Evolutionary conservation across 2,888 invertebrate species (phyloP).

Genomic region (Molorchus minor): DNA sequence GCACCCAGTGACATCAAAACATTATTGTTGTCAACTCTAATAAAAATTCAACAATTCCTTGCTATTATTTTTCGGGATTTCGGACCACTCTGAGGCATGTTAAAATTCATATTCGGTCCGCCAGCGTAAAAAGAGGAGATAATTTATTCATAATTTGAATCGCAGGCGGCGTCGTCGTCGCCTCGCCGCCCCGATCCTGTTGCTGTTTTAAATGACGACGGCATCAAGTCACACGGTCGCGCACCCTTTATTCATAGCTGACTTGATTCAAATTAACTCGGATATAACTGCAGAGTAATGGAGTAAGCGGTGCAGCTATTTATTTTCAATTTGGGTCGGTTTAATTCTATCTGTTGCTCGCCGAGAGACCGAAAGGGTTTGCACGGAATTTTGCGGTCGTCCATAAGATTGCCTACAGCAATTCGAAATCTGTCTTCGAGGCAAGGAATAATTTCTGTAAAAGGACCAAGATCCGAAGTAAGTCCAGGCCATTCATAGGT

Average conservation of each 20-base stretch:
- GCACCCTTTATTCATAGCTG: constrained; percentile 16
- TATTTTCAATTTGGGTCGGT: constrained; percentile 20
- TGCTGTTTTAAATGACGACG: constrained; percentile 4
- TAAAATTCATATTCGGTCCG: constrained; percentile 19
- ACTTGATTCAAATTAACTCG: constrained; percentile 25
- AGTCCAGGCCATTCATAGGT: too few relatives aligned
- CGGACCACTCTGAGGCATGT: too few relatives aligned
- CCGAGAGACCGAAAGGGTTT: constrained; percentile 11
- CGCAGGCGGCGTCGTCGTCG: constrained; percentile 10
- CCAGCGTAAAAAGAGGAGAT: constrained; percentile 17
- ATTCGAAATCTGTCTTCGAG: background rate
- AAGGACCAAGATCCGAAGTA: too few relatives aligned
- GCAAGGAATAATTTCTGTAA: too few relatives aligned
- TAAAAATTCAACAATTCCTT: too few relatives aligned
- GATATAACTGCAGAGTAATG: constrained; percentile 24
- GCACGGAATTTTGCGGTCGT: background rate
- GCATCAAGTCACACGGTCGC: constrained; percentile 15
- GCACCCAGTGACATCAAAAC: too few relatives aligned
- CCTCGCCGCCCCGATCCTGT: constrained; percentile 11
- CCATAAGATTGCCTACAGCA: constrained; percentile 8
- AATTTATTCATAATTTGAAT: constrained; percentile 22
- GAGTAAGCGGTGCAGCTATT: constrained; percentile 21
- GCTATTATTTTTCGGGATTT: too few relatives aligned
- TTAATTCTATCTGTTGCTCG: constrained; percentile 19
- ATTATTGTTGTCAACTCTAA: too few relatives aligned